Conservation (phyloP, 2,888 invertebrate genomes). For the Blera fallax region DNA sequence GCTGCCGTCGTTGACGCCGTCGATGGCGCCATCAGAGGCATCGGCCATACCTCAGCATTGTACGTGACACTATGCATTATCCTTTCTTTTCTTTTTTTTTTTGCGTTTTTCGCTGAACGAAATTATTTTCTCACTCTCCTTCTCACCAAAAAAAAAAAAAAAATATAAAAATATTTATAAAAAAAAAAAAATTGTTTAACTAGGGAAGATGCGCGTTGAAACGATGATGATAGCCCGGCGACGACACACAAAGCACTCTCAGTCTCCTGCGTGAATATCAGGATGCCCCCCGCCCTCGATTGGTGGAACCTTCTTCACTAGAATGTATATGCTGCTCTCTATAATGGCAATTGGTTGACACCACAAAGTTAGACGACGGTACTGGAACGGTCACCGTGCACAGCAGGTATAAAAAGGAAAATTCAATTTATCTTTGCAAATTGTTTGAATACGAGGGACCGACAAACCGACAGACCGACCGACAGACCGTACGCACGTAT, state of each 20-base stretch:
- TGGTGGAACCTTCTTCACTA: neutral
- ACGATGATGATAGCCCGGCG: neutral
- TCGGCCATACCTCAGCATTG: constrained; percentile 1
- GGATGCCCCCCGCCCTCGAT: neutral
- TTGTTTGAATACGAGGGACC: constrained; percentile 19
- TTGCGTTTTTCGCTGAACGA: neutral
- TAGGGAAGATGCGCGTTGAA: neutral
- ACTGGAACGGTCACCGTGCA: constrained; percentile 44
- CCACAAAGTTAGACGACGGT: neutral
- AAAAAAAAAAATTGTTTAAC: too few species aligned
- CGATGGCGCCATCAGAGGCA: constrained; percentile 36
- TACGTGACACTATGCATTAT: constrained; percentile 57
- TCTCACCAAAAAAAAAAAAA: too few species aligned
- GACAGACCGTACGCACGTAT: too few species aligned
- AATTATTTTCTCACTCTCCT: neutral
- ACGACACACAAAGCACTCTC: neutral
- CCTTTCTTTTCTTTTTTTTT: neutral
- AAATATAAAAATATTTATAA: neutral
- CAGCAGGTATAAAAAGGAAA: constrained; percentile 77
- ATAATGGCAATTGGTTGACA: neutral
- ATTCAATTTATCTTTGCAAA: constrained; percentile 60
- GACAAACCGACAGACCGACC: too few species aligned
- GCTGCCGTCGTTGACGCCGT: constrained; percentile 13
- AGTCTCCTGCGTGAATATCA: neutral
- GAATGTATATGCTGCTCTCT: neutral